Base-by-base conservation (phyloP, 2,888 invertebrate species). In the Cantharis rufa region DNA sequence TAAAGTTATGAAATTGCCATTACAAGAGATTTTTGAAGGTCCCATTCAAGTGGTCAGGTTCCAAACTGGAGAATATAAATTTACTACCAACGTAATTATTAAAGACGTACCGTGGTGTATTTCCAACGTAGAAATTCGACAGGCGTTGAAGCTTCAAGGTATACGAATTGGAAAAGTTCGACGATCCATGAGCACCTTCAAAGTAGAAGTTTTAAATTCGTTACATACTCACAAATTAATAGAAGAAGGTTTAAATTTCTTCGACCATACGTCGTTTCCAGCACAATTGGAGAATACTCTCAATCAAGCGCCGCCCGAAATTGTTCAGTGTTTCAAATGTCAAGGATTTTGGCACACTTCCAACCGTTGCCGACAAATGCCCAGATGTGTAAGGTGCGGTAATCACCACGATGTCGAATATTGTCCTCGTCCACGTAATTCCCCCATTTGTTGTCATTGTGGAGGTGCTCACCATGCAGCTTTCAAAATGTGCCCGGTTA, bases 321-420 rank as follows among this genome's bases (percentile, higher is more conserved):
- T 90, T 2, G 83, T 90, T 10, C 90, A 90, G 79, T 90, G 90
- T 79, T 90, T 89, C 82, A 87, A 89, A 1, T 90, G 90, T 80
- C 90, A 90, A 84, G 90, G 90, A 3, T 90, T 90, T 82, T 90
- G 90, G 90, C 90, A 90, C 82, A 88, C 90, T 7, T 90, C 90
- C 0, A 89, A 89, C 11, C 89, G 90, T 78, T 86, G 86, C 69
- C 79, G 78, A 7, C 75, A 79, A 16, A 66, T 73, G 13, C 75
- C 77, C 5, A 86, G 90, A 13, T 90, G 90, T 82, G 90, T 90
- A 1, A 86, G 90, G 4, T 90, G 90, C 80, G 90, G 90, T 0
- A 90, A 89, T 69, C 87, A 88, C 13, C 90, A 90, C 80, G 89
- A 88, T 77, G 89, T 90, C 5, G 89, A 89, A 75, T 87, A 88